Evolutionary conservation across 2,113 vertebrate genomes (phyloP), one percentile per base, ranked within the genome.

Genomic region (Melanerpes aurifrons): DNA sequence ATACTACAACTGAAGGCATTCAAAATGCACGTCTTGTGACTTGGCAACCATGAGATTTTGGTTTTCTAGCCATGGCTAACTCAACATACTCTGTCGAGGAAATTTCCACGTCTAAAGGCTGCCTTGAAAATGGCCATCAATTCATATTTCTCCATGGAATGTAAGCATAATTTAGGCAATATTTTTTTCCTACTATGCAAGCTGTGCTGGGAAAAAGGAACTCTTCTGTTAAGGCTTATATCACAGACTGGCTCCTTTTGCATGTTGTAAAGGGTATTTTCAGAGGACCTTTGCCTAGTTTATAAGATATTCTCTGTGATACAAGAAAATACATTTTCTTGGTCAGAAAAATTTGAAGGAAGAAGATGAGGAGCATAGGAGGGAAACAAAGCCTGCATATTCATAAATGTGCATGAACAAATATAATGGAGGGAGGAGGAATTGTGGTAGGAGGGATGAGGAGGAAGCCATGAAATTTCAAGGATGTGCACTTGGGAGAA

Each of bases 61-160:
- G 86, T 92, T 93, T 90, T 57, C 48, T 77, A 57, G 64, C 53
- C 45, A 5, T 54, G 62, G 69, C 58, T 61, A 68, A 31, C 61
- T 86, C 70, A 37, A 31, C 26, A 22, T 63, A 32, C 15, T 29
- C 69, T 32, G 1, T 81, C 1, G 0, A 91, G 77, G 80, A 94
- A 74, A 90, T 90, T 78, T 83, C 86, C 54, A 67, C 32, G 68
- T 93, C 37, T 90, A 81, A 87, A 90, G 62, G 28, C 62, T 61
- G 3, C 62, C 58, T 71, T 92, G 78, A 81, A 53, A 83, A 83
- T 92, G 54, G 88, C 75, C 93, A 69, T 40, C 0, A 0, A 83
- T 92, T 92, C 73, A 66, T 86, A 88, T 53, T 86, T 92, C 66
- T 92, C 2, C 0, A n/a, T 78, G 63, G 78, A 82, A 48, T 63